These are phyloP conservation scores for Vimba vimba DNA, from an alignment of 2,113 vertebrate species.

Conservation along the genomic window DNA sequence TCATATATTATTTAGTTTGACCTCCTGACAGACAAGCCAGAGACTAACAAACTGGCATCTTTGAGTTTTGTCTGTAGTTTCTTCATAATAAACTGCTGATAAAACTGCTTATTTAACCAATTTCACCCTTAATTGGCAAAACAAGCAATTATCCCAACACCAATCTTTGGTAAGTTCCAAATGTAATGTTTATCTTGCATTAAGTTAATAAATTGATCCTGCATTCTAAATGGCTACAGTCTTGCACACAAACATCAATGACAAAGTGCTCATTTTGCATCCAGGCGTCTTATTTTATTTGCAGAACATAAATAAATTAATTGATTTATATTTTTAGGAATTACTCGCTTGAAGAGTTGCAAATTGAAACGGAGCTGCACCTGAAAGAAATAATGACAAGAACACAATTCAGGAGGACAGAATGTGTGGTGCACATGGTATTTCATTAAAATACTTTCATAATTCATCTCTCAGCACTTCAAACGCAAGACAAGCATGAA, in stretches of 20 bases:
- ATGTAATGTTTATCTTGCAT: background rate
- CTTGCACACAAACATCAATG: background rate
- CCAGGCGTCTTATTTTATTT: background rate
- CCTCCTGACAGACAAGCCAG: too few species aligned
- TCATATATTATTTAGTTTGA: too few species aligned
- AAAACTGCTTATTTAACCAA: constrained; percentile 6
- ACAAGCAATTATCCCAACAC: constrained; percentile 24
- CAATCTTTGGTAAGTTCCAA: background rate
- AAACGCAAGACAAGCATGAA: background rate
- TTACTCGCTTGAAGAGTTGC: constrained; percentile 20
- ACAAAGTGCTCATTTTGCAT: background rate
- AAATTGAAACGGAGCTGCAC: constrained; percentile 19
- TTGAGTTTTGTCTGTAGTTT: background rate
- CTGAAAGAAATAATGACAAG: background rate
- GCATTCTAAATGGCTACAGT: background rate
- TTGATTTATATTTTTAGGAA: constrained; percentile 4
- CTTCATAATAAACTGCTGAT: background rate
- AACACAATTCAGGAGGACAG: background rate
- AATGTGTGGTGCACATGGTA: background rate
- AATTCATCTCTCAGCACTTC: background rate
- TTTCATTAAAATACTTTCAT: constrained; percentile 27
- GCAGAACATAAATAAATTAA: background rate
- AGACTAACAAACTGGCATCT: background rate
- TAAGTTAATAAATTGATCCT: background rate
- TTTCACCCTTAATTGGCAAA: constrained; percentile 40